Conservation (phyloP, 2,888 invertebrate species). For the Malthinus seriepunctatus region DNA sequence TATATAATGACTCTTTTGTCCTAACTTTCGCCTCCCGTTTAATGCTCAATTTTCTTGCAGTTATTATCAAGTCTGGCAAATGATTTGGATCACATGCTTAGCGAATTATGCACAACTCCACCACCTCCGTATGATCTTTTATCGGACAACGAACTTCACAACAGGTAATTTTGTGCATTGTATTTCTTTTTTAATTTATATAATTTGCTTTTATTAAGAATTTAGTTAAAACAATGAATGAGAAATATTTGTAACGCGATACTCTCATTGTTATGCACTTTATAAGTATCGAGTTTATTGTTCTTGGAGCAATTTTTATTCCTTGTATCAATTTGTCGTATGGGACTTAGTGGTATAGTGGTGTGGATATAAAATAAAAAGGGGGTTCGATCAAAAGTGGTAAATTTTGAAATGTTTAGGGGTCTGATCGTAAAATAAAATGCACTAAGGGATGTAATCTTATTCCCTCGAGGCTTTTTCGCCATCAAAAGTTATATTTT, state of each 20-base stretch:
- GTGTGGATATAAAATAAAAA: slow-evolving; percentile 23
- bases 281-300: too few species aligned
- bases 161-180: slow-evolving; percentile 33
- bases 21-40: slow-evolving; percentile 13
- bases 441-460: slow-evolving; percentile 37
- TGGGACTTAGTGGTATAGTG: slow-evolving; percentile 27
- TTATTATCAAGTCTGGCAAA: slow-evolving; percentile 79
- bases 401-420: slow-evolving; percentile 33
- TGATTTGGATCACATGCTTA: slow-evolving; percentile 85
- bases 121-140: slow-evolving; percentile 50
- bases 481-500: slow-evolving; percentile 34
- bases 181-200: background rate
- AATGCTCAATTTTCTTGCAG: slow-evolving; percentile 58
- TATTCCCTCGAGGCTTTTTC: slow-evolving; percentile 29
- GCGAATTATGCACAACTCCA: slow-evolving; percentile 76
- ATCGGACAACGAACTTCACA: slow-evolving; percentile 45
- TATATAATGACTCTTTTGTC: slow-evolving; percentile 34
- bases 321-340: slow-evolving; percentile 30
- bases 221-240: too few species aligned
- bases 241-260: background rate
- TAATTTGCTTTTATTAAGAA: background rate
- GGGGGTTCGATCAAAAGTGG: slow-evolving; percentile 33
- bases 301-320: background rate
- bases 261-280: background rate
- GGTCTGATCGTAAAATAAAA: slow-evolving; percentile 38